Conservation (phyloP, 2,113 vertebrate genomes). For the Myiagra hebetior region DNA sequence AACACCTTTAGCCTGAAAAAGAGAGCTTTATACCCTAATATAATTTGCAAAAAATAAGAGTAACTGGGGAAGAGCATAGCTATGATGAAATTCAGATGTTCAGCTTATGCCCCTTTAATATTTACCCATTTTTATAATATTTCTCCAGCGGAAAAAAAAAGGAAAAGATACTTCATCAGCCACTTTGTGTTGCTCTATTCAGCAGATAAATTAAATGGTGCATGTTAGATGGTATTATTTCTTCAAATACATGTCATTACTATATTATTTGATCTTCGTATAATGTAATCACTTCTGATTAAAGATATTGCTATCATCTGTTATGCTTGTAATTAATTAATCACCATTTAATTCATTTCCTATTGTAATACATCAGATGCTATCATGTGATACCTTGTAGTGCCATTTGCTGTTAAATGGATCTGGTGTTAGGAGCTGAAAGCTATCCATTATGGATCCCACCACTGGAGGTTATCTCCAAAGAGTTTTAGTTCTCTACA, state of each 20-base stretch:
- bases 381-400: neutral
- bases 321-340: conserved; percentile 29
- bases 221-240: neutral
- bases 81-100: neutral
- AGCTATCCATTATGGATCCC: neutral
- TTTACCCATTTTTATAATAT: neutral
- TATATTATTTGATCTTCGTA: neutral
- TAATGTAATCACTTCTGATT: conserved; percentile 11
- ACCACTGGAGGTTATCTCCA: neutral
- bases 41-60: neutral
- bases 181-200: neutral
- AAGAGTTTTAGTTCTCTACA: neutral
- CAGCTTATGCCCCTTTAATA: neutral
- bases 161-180: neutral
- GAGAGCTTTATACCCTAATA: neutral
- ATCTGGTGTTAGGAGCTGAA: neutral
- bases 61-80: neutral
- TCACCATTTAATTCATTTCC: conserved; percentile 1
- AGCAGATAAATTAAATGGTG: neutral
- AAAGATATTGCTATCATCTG: neutral
- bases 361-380: neutral
- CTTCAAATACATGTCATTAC: neutral
- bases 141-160: neutral
- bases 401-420: neutral
- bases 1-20: neutral